These are phyloP conservation scores for Drosophila littoralis DNA, from an alignment of 1,140 invertebrate genomes.

Conservation along the genomic window DNA sequence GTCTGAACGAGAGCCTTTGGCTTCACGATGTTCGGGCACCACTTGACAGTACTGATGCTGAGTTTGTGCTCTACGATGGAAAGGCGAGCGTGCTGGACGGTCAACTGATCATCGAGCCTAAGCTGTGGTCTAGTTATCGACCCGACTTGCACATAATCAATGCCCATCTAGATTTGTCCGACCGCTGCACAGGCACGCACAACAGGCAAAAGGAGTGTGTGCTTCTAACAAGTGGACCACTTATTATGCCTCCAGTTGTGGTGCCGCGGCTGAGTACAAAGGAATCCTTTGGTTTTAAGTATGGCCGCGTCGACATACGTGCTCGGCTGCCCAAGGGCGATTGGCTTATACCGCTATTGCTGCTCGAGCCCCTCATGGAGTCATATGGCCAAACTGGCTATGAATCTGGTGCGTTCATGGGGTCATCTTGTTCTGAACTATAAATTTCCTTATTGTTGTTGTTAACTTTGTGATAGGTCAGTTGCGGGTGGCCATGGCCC, in stretches of 20 bases:
- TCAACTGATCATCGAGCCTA: constrained; percentile 52
- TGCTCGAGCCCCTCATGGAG: constrained; percentile 60
- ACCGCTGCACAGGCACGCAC: constrained; percentile 65
- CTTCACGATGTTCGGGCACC: constrained; percentile 62
- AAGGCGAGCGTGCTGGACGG: constrained; percentile 42
- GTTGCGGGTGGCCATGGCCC: constrained; percentile 85
- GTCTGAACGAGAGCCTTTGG: constrained; percentile 67
- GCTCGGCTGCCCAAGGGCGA: constrained; percentile 62
- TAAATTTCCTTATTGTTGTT: constrained; percentile 84
- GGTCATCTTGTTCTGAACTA: not conserved
- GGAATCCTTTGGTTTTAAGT: constrained; percentile 67
- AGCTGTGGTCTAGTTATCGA: constrained; percentile 61
- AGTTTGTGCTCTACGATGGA: constrained; percentile 71
- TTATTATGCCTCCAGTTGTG: constrained; percentile 66
- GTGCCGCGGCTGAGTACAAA: constrained; percentile 58
- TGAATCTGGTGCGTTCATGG: constrained; percentile 45
- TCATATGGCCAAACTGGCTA: constrained; percentile 68
- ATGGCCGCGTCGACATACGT: constrained; percentile 63
- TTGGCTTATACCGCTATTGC: constrained; percentile 75
- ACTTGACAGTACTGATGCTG: constrained; percentile 61
- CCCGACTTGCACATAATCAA: constrained; percentile 57
- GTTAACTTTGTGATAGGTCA: constrained; percentile 84
- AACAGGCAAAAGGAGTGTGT: constrained; percentile 52
- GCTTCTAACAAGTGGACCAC: constrained; percentile 56
- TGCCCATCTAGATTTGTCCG: constrained; percentile 53